These are phyloP conservation scores for Sialis fuliginosa DNA, from an alignment of 2,888 invertebrate species.

Conservation along the genomic window DNA sequence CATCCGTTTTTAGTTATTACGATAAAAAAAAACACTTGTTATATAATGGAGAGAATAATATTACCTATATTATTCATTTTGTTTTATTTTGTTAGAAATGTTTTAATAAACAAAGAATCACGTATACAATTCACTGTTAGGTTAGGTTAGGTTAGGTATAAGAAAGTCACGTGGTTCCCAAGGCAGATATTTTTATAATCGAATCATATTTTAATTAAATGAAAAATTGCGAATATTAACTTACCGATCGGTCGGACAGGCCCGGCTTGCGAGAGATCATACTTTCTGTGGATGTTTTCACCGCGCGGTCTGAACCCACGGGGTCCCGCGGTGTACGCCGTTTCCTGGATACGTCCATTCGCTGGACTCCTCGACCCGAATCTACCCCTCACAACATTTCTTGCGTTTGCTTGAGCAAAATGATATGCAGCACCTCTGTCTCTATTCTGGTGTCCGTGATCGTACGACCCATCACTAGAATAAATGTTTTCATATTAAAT, in stretches of 20 bases:
- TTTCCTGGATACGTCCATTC: constrained; percentile 48
- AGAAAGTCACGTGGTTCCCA: too few species aligned
- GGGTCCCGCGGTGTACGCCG: constrained; percentile 57
- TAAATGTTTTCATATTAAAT: constrained; percentile 35
- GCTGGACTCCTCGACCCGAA: constrained; percentile 58
- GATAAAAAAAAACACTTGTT: too few species aligned
- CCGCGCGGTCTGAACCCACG: constrained; percentile 64
- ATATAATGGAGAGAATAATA: too few species aligned
- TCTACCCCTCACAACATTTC: constrained; percentile 47
- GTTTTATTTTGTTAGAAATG: too few species aligned
- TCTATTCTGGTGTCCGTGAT: constrained; percentile 52
- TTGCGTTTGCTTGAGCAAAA: constrained; percentile 43
- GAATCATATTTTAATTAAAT: too few species aligned
- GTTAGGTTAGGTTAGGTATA: too few species aligned
- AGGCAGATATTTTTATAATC: too few species aligned
- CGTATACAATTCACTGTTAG: too few species aligned
- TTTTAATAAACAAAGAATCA: too few species aligned
- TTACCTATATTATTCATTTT: too few species aligned
- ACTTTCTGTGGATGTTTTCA: constrained; percentile 53
- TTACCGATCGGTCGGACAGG: constrained; percentile 43
- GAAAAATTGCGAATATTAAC: too few species aligned
- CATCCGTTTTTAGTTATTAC: too few species aligned
- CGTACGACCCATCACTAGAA: constrained; percentile 54
- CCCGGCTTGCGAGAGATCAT: constrained; percentile 45
- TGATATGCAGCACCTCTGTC: constrained; percentile 57